Evolutionary conservation across 2,888 invertebrate genomes (phyloP).

Genomic region (Metallyticus violacea): DNA sequence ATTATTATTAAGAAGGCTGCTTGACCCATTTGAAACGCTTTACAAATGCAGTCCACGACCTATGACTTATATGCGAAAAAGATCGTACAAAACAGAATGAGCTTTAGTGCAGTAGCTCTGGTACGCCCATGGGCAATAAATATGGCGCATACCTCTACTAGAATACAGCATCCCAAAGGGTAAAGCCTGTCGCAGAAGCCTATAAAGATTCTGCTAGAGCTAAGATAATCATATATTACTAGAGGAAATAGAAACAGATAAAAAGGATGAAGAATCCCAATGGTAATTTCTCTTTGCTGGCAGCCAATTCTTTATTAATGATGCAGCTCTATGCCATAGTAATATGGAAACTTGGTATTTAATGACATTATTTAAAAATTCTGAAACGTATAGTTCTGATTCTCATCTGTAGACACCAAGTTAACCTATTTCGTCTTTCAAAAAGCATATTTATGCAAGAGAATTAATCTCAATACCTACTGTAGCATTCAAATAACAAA

Average conservation of each 20-base stretch:
- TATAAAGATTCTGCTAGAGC: not conserved
- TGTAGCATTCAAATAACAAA: too few species aligned
- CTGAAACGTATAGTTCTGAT: too few species aligned
- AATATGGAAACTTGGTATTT: too few species aligned
- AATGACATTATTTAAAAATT: too few species aligned
- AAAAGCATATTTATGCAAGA: too few species aligned
- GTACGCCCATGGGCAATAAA: not conserved
- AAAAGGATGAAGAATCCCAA: not conserved
- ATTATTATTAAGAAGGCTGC: not conserved
- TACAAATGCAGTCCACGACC: not conserved
- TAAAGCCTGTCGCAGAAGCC: not conserved
- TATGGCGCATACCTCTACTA: not conserved
- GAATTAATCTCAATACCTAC: too few species aligned
- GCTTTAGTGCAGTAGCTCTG: not conserved
- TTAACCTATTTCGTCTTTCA: too few species aligned
- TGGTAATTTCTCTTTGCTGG: not conserved
- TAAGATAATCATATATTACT: not conserved
- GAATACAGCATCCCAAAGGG: not conserved
- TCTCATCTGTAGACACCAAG: too few species aligned
- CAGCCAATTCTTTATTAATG: not conserved
- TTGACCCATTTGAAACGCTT: not conserved
- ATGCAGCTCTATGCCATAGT: not conserved
- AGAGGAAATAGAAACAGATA: not conserved
- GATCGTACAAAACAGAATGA: not conserved
- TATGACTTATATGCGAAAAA: not conserved